Base-by-base conservation (phyloP, 1,140 invertebrate species). In the Neuroterus valhalla region DNA sequence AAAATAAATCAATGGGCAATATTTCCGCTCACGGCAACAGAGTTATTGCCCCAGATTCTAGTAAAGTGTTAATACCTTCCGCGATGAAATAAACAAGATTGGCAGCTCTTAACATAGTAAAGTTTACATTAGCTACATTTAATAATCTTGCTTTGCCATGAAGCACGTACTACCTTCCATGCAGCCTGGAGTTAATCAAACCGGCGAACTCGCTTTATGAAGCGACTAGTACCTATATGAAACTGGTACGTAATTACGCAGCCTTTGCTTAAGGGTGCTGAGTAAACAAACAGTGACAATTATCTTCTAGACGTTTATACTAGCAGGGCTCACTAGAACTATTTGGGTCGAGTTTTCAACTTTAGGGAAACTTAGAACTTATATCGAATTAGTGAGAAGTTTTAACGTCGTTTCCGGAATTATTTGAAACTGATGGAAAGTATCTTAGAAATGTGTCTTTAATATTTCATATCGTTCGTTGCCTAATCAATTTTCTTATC, bases 171-270 rank as follows among this genome's bases (percentile, higher is more conserved):
- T 31, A 62, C 10, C 26, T 62, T 62, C 15, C 26, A 31, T 62
- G 5, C 11, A 21, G 50, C 23, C 21, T 55, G n/a, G 55, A 62
- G 55, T 62, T 62, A 62, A 62, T 62, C 55, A 62, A 62, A 62
- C 26, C 31, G 31, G 23, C 26, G 31, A 38, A 62, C 23, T 62
- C 12, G 55, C 55, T 62, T 62, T 62, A 23, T 62, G 23, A 4
- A 62, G 31, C 26, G 12, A 15, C 12, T 55, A 11, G 50, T 19
- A 55, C 11, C 19, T 21, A 23, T 19, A 55, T 55, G 50, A 55
- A 55, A 21, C 50, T 55, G 19, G 21, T 19, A 55, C 55, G 55
- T 62, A 62, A 62, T 62, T 62, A 62, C n/a, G 55, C n/a, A 23
- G 15, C 55, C 55, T 62, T 62, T 62, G 55, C 14, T 62, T 31